Base-by-base conservation (phyloP, 2,113 vertebrate genomes). In the Ploceus nigricollis region DNA sequence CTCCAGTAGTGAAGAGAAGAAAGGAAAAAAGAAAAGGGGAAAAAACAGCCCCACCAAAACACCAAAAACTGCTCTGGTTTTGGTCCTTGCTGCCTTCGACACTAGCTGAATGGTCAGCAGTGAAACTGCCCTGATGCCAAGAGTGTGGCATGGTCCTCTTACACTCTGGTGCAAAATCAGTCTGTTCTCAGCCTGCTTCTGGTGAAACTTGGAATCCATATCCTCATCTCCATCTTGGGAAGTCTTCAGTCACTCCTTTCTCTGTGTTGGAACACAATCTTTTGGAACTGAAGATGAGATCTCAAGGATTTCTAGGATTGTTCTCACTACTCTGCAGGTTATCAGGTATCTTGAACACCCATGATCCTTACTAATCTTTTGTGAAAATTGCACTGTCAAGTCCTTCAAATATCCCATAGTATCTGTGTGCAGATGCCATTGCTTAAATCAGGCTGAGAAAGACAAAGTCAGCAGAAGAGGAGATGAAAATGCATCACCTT, bases 331-430 rank as follows among this genome's bases (percentile, higher is more conserved):
- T 80, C 93, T 68, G 50, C 82, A 71, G 90, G 85, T 87, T 94
- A 88, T 56, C 88, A 82, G 88, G 88, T 96, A 95, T 86, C 96
- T 88, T 19, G 44, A 88, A 75, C 65, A 75, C 35, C 81, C 68
- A 4, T 77, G 82, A 69, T 89, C 56, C 76, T 65, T 93, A 84
- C n/a, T 90, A 63, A 77, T 77, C 79, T 58, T 76, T 42, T 71
- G 50, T 90, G 79, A 86, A 81, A 89, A 86, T 58, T 83, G 23
- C 76, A 47, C 50, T 89, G 71, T 77, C 79, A 45, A 2, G 68
- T 80, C 73, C 85, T 73, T 63, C 76, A 77, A 10, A 39, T 33
- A 11, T 21, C 31, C 72, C 27, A 4, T 66, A 78, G 45, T 70
- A 10, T 71, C 70, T 71, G 35, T 87, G 39, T 87, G 85, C 48